These are phyloP conservation scores for Dioctria rufipes DNA, from an alignment of 2,888 invertebrate genomes.

Conservation along the genomic window DNA sequence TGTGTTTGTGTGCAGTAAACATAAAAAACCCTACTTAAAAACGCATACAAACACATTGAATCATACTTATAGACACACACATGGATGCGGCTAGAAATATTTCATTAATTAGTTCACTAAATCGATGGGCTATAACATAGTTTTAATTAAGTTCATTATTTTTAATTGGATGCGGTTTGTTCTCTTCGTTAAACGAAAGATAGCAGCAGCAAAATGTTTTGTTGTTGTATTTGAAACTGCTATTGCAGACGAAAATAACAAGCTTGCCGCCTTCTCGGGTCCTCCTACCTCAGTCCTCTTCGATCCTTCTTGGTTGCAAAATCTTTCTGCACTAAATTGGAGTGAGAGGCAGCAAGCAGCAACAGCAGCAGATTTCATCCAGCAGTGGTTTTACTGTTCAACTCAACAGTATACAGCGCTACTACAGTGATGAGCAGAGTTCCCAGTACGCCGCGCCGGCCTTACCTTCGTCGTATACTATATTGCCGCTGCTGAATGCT, in stretches of 20 bases:
- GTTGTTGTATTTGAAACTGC: slow-evolving; percentile 49
- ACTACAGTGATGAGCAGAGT: background rate
- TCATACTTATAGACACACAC: slow-evolving; percentile 9
- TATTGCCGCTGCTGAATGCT: background rate
- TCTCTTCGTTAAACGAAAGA: slow-evolving; percentile 62
- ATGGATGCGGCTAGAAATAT: slow-evolving; percentile 62
- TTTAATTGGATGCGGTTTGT: slow-evolving; percentile 65
- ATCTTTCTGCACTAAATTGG: slow-evolving; percentile 45
- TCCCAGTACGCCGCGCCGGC: background rate
- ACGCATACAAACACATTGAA: too few relatives aligned
- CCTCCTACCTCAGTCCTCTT: slow-evolving; percentile 7
- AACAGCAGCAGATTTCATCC: background rate
- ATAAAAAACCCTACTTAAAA: too few relatives aligned
- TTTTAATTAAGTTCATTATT: slow-evolving; percentile 65
- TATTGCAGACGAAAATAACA: slow-evolving; percentile 52
- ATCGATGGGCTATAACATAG: slow-evolving; percentile 64
- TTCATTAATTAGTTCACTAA: slow-evolving; percentile 64
- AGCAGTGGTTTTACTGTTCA: slow-evolving; percentile 24
- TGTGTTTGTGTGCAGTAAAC: background rate
- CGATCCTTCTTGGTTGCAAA: slow-evolving; percentile 34
- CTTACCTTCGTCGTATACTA: too few relatives aligned
- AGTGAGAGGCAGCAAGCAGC: slow-evolving; percentile 25
- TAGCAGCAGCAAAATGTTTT: slow-evolving; percentile 55
- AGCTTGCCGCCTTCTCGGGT: slow-evolving; percentile 40
- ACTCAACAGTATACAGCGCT: background rate